Base-by-base conservation (phyloP, 1,140 invertebrate species). In the Sinonovacula constricta region DNA sequence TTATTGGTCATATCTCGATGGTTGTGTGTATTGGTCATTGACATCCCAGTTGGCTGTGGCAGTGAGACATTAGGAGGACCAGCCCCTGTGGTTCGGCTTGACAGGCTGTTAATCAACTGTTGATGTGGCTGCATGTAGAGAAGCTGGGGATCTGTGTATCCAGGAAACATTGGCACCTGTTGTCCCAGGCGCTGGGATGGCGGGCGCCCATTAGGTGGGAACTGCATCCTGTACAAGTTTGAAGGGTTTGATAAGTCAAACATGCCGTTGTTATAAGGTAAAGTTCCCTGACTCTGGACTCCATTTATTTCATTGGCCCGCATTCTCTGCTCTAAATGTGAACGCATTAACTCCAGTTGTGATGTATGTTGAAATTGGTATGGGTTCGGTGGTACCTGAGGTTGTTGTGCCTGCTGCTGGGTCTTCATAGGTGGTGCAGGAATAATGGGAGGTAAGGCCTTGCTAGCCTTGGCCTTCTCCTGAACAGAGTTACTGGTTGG, bases 401-500 rank as follows among this genome's bases (percentile, higher is more conserved):
- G 53, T 34, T 75, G 53, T 51, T 59, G 26, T 28, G 15, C 36
- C 14, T 36, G 74, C 22, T 30, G 57, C n/a, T 33, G 18, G 59
- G 33, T 33, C 1, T 31, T 15, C 45, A 56, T 34, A 7, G 12
- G 60, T 7, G 68, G 54, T 49, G 31, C 12, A 14, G 63, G 59
- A 2, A 26, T 24, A 66, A 67, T 30, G 33, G 60, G 30, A 31
- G 68, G 22, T 24, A 59, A 45, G 24, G 60, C 49, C 60, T 71
- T 54, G 53, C 71, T n/a, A n/a, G n/a, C n/a, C n/a, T n/a, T n/a
- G n/a, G n/a, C n/a, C n/a, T n/a, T n/a, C n/a, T n/a, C n/a, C n/a
- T n/a, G n/a, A n/a, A n/a, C 53, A 49, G 34, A 67, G 22, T 62
- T 45, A 33, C 30, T 78, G 7, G 79, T 68, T 24, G 80, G 70